phyloP scores from a whole-genome alignment of 2,888 invertebrate genomes.

The Drosophila subquinaria region DNA sequence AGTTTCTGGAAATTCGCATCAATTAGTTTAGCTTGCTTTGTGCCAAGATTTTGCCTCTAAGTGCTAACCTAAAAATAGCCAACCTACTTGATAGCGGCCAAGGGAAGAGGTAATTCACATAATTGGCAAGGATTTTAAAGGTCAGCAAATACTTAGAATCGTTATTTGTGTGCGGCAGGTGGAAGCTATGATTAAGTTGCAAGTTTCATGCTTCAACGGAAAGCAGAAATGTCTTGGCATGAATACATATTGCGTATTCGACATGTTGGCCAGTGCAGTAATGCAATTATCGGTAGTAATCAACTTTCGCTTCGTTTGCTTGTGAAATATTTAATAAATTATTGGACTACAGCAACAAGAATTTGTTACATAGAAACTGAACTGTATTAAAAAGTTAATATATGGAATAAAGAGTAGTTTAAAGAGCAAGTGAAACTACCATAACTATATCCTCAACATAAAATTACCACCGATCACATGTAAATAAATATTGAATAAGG shows the following conservation, averaged over 20 bases:
- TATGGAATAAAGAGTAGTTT: too few species aligned
- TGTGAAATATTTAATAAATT: background rate
- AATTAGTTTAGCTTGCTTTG: slow-evolving; percentile 1
- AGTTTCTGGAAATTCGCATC: background rate
- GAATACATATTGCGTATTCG: slow-evolving; percentile 20
- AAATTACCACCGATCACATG: too few species aligned
- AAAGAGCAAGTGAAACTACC: too few species aligned
- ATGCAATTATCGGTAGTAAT: slow-evolving; percentile 4
- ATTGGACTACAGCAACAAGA: background rate
- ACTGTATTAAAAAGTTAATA: background rate
- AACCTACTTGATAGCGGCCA: background rate
- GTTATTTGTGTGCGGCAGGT: slow-evolving; percentile 18
- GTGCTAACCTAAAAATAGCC: slow-evolving; percentile 12
- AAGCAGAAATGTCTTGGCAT: background rate
- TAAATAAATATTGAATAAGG: too few species aligned
- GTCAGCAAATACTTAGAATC: slow-evolving; percentile 11
- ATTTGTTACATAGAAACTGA: background rate
- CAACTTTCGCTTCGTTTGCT: background rate
- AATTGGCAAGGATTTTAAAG: slow-evolving; percentile 16
- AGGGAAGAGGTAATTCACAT: background rate
- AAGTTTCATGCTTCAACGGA: slow-evolving; percentile 3
- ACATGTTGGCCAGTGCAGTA: slow-evolving; percentile 9
- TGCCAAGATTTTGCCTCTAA: slow-evolving; percentile 9
- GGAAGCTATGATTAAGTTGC: slow-evolving; percentile 35
- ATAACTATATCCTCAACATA: too few species aligned